phyloP scores from a whole-genome alignment of 1,140 invertebrate species.

The Drosophila lacertosa region DNA sequence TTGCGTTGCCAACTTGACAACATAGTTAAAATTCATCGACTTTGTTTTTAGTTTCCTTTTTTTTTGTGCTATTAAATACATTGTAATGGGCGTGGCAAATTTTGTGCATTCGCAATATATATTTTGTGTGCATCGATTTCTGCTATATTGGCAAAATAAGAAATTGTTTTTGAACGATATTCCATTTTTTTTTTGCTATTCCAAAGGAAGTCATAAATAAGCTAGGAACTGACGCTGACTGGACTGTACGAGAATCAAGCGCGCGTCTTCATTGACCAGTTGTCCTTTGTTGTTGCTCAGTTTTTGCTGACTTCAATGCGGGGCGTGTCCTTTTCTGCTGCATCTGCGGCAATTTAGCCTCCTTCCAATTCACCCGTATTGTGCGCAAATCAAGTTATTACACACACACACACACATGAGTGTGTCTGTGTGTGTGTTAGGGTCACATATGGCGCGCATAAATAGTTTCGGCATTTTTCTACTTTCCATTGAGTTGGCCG shows the following conservation, averaged over 20 bases:
- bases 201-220: slow-evolving; percentile 82
- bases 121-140: slow-evolving; percentile 76
- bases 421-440: slow-evolving; percentile 29
- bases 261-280: slow-evolving; percentile 51
- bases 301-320: slow-evolving; percentile 51
- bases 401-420: slow-evolving; percentile 26
- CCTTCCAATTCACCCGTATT: slow-evolving; percentile 55
- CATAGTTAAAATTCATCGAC: slow-evolving; percentile 11
- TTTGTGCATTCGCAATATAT: slow-evolving; percentile 60
- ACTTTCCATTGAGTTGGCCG: slow-evolving; percentile 64
- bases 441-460: slow-evolving; percentile 79
- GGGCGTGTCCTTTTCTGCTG: slow-evolving; percentile 56
- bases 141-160: slow-evolving; percentile 75
- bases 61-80: background rate
- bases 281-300: slow-evolving; percentile 19
- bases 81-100: slow-evolving; percentile 47
- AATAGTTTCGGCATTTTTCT: slow-evolving; percentile 63
- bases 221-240: slow-evolving; percentile 62
- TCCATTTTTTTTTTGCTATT: slow-evolving; percentile 62
- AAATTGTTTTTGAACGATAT: slow-evolving; percentile 49
- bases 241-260: slow-evolving; percentile 63
- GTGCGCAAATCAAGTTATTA: slow-evolving; percentile 79
- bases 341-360: slow-evolving; percentile 61
- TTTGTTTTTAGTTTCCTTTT: background rate
- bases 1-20: slow-evolving; percentile 2